These are phyloP conservation scores for Trissonchulus latispiculum DNA, from an alignment of 2,888 invertebrate species.

Conservation along the genomic window DNA sequence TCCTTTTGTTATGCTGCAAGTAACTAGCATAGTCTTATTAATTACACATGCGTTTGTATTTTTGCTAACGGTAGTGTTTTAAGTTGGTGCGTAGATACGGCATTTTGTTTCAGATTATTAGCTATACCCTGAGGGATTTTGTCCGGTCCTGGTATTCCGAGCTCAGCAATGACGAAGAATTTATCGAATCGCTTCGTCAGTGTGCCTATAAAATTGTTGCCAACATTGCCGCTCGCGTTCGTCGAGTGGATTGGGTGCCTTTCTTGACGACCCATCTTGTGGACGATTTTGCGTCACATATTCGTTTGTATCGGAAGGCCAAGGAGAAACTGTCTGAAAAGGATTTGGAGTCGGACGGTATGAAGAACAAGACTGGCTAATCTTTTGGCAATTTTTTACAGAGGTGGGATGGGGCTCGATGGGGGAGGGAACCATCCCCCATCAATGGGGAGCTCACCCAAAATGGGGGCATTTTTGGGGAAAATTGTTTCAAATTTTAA, in stretches of 20 bases:
- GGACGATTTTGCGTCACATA: conserved; percentile 78
- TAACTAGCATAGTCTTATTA: no score
- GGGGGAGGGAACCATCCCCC: no score
- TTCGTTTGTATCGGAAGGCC: conserved; percentile 72
- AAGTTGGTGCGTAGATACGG: no score
- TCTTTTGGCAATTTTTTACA: background rate
- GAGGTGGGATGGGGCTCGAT: no score
- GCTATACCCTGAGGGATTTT: conserved; percentile 36
- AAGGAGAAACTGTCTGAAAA: conserved; percentile 44
- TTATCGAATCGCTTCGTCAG: conserved; percentile 34
- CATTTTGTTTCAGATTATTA: conserved; percentile 31
- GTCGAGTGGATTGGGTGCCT: conserved; percentile 73
- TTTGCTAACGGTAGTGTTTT: no score
- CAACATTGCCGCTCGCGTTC: conserved; percentile 35
- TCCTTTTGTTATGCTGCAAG: no score
- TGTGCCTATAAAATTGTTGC: conserved; percentile 34
- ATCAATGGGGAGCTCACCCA: no score
- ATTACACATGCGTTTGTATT: no score
- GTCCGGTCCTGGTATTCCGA: conserved; percentile 39
- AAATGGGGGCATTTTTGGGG: no score
- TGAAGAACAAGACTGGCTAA: background rate
- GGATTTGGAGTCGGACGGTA: conserved; percentile 51
- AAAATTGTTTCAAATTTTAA: no score
- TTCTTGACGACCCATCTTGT: conserved; percentile 73
- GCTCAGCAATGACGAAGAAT: conserved; percentile 33